These are phyloP conservation scores for Dipodomys stephensi DNA, from an alignment of 2,113 vertebrate species.

Conservation along the genomic window DNA sequence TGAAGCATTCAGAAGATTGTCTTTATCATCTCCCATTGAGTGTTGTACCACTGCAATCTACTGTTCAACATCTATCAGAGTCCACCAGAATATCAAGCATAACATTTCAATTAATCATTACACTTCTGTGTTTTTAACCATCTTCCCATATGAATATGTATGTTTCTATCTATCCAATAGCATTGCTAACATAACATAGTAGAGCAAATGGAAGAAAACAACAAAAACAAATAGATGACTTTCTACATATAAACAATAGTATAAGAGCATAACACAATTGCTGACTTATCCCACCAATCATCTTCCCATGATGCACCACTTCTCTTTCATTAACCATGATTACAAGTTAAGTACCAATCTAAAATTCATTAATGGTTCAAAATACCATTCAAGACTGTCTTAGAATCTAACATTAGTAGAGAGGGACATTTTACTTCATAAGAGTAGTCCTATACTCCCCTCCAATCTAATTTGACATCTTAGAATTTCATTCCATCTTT, in stretches of 20 bases:
- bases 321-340: not conserved
- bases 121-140: not conserved
- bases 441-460: not conserved
- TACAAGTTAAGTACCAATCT: not conserved
- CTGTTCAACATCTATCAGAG: not conserved
- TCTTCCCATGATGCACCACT: not conserved
- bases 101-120: not conserved
- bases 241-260: not conserved
- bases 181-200: not conserved
- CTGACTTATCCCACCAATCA: not conserved
- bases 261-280: not conserved
- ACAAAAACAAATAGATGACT: not conserved
- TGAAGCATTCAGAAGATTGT: not conserved
- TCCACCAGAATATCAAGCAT: not conserved
- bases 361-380: not conserved
- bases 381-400: not conserved
- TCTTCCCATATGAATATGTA: not conserved
- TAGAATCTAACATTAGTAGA: not conserved
- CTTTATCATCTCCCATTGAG: not conserved
- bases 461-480: not conserved
- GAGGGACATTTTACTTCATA: not conserved
- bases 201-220: not conserved
- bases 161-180: not conserved
- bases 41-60: not conserved
- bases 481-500: constrained; percentile 16